phyloP scores from a whole-genome alignment of 2,888 invertebrate genomes.

The Pristionchus maxplancki region DNA sequence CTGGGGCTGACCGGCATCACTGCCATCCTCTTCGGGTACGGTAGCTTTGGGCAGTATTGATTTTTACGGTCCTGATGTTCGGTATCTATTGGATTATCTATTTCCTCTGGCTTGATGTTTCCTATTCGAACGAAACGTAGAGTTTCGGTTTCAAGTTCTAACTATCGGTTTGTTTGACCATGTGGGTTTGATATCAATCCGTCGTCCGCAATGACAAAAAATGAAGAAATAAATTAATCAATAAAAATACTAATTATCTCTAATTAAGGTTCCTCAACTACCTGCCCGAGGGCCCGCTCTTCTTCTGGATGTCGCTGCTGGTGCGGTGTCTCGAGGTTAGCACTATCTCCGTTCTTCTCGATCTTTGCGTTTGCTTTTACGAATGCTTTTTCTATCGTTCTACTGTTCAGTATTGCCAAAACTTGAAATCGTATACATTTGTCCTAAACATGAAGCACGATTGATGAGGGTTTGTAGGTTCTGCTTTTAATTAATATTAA shows the following conservation, averaged over 20 bases:
- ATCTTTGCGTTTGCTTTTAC: no score
- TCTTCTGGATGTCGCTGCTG: constrained; percentile 75
- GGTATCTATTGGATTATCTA: neutral
- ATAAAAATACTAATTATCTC: neutral
- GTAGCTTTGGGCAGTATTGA: neutral
- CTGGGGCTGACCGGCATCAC: constrained; percentile 89
- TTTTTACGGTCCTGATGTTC: neutral
- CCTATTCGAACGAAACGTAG: neutral
- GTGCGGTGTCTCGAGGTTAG: constrained; percentile 75
- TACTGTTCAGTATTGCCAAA: no score
- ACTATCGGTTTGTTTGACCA: neutral
- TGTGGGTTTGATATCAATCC: neutral
- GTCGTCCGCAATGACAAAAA: no score
- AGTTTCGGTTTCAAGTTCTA: neutral
- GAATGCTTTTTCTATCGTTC: no score
- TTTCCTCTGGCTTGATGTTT: no score
- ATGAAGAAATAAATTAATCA: neutral
- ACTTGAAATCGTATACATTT: no score
- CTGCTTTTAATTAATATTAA: neutral
- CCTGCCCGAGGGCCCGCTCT: constrained; percentile 71
- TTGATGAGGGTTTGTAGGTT: no score
- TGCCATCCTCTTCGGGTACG: constrained; percentile 86
- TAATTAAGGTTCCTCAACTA: constrained; percentile 72
- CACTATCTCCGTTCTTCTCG: no score
- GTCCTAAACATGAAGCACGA: no score